Conservation (phyloP, 1,140 invertebrate genomes). For the Anadara kagoshimensis region DNA sequence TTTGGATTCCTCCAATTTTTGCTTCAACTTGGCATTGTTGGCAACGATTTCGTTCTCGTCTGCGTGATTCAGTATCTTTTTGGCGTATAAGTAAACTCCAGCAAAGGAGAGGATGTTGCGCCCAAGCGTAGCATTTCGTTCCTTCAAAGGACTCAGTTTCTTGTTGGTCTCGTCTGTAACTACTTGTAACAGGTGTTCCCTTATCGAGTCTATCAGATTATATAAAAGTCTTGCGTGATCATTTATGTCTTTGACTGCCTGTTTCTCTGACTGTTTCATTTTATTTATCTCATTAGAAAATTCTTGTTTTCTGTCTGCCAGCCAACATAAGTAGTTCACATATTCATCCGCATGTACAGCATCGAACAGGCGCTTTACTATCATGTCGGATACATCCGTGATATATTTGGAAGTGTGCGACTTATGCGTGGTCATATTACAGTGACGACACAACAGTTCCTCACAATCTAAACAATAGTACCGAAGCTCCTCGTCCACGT, state of each 20-base stretch:
- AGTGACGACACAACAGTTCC: slow-evolving; percentile 37
- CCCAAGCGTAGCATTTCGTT: slow-evolving; percentile 18
- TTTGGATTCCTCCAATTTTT: slow-evolving; percentile 17
- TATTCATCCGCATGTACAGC: slow-evolving; percentile 16
- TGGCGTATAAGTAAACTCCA: slow-evolving; percentile 17
- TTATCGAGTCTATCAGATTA: slow-evolving; percentile 13
- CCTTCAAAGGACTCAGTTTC: slow-evolving; percentile 18
- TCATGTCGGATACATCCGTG: slow-evolving; percentile 17
- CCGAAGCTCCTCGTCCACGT: slow-evolving; percentile 23
- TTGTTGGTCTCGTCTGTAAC: slow-evolving; percentile 4
- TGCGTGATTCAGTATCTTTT: slow-evolving; percentile 10
- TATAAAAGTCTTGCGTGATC: slow-evolving; percentile 19
- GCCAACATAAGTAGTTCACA: slow-evolving; percentile 35
- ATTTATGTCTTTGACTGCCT: slow-evolving; percentile 8
- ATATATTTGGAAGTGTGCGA: slow-evolving; percentile 24
- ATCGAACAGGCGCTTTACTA: background rate
- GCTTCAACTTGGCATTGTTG: background rate
- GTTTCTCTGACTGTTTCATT: slow-evolving; percentile 18
- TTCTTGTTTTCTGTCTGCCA: slow-evolving; percentile 26
- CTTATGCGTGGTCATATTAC: slow-evolving; percentile 38
- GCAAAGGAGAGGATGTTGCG: slow-evolving; percentile 28
- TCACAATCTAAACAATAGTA: slow-evolving; percentile 37
- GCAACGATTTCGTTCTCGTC: slow-evolving; percentile 26
- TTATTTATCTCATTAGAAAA: slow-evolving; percentile 22
- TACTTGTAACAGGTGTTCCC: slow-evolving; percentile 10